These are phyloP conservation scores for Acipenser ruthenus DNA, from an alignment of 2,797 vertebrate genomes.

Conservation along the genomic window DNA sequence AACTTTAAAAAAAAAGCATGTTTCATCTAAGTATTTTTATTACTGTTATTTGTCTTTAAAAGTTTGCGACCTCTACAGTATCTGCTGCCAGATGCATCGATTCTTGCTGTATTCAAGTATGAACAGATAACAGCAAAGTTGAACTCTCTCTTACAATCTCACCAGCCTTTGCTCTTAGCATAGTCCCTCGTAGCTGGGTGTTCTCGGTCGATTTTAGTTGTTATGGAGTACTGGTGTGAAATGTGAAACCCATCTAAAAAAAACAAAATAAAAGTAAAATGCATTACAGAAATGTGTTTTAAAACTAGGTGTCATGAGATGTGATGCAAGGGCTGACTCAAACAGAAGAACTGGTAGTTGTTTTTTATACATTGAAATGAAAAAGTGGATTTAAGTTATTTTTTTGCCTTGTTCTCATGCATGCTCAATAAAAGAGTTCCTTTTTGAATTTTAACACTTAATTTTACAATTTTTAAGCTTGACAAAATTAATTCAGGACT, in stretches of 20 bases:
- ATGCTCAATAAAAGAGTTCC: no score
- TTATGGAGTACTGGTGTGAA: slow-evolving; percentile 85
- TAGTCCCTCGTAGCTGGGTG: slow-evolving; percentile 75
- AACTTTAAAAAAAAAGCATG: not conserved
- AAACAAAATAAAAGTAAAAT: slow-evolving; percentile 17
- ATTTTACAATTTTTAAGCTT: no score
- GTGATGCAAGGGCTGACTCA: no score
- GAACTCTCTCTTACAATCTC: slow-evolving; percentile 77
- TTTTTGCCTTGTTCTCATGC: no score
- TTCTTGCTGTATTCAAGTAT: slow-evolving; percentile 68
- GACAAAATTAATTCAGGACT: no score
- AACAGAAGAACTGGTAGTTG: no score
- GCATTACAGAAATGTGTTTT: not conserved
- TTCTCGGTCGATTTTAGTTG: slow-evolving; percentile 82
- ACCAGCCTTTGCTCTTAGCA: slow-evolving; percentile 77
- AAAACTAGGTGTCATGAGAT: not conserved
- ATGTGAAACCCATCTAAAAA: slow-evolving; percentile 76
- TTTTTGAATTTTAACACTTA: no score
- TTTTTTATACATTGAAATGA: no score
- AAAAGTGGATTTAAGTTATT: no score
- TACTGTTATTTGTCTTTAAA: slow-evolving; percentile 74
- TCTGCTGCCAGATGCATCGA: slow-evolving; percentile 68
- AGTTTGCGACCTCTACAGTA: slow-evolving; percentile 80
- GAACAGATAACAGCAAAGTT: slow-evolving; percentile 80
- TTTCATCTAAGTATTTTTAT: not conserved